Evolutionary conservation across 2,797 vertebrate genomes (phyloP).

Genomic region (Neomorphus geoffroyi): DNA sequence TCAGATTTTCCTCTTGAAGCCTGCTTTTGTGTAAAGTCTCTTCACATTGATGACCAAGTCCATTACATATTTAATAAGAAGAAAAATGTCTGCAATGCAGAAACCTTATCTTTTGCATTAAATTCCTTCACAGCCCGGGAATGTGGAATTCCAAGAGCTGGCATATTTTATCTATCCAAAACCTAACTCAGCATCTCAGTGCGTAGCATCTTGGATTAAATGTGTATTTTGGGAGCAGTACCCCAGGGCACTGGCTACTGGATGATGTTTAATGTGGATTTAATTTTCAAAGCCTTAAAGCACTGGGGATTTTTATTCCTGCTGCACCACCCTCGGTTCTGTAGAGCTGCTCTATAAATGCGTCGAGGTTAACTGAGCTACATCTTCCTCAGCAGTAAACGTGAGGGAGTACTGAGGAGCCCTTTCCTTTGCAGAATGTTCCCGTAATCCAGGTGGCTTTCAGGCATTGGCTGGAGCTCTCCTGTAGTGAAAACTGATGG

Average conservation of each 20-base stretch:
- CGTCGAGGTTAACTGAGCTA: accelerated
- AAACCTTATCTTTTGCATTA: background rate
- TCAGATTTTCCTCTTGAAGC: background rate
- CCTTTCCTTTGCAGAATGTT: background rate
- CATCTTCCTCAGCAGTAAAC: background rate
- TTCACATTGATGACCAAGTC: background rate
- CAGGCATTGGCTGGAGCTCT: accelerated
- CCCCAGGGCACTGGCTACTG: background rate
- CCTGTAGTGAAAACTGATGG: background rate
- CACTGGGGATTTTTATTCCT: background rate
- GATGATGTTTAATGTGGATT: background rate
- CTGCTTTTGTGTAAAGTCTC: background rate
- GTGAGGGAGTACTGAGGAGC: background rate
- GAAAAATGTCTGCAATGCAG: conserved; percentile 45
- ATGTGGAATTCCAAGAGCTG: background rate
- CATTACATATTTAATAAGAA: background rate
- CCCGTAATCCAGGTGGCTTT: background rate
- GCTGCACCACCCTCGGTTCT: background rate
- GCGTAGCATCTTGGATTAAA: background rate
- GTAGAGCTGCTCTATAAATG: background rate
- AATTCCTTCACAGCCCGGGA: background rate
- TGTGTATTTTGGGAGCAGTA: background rate
- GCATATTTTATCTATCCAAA: background rate
- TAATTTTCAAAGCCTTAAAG: background rate
- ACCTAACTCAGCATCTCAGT: background rate